These are phyloP conservation scores for Danaus plexippus DNA, from an alignment of 1,140 invertebrate species.

Conservation along the genomic window DNA sequence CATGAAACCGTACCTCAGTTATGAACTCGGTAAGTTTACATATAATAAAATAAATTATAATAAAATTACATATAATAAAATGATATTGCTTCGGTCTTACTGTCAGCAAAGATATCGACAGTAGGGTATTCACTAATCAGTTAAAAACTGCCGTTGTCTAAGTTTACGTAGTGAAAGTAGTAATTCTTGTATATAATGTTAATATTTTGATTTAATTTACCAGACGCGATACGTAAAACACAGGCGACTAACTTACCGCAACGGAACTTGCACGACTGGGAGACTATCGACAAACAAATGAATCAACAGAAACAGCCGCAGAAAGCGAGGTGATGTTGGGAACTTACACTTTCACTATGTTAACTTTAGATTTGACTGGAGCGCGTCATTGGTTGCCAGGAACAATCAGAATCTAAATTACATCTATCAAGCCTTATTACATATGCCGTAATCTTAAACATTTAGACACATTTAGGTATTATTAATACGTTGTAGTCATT, in stretches of 20 bases:
- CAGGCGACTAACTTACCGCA: constrained; percentile 60
- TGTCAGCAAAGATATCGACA: too few species aligned
- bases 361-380: too few species aligned
- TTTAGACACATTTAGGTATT: too few species aligned
- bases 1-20: constrained; percentile 77
- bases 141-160: too few species aligned
- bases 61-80: too few species aligned
- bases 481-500: too few species aligned
- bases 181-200: background rate
- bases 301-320: constrained; percentile 26
- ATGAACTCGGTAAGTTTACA: constrained; percentile 73
- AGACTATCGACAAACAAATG: constrained; percentile 54
- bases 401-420: background rate
- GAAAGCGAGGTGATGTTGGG: constrained; percentile 32
- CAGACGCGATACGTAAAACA: constrained; percentile 72
- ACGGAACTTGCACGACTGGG: constrained; percentile 63
- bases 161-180: too few species aligned
- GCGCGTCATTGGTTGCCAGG: background rate
- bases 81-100: too few species aligned
- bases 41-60: too few species aligned
- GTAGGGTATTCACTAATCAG: too few species aligned
- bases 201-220: constrained; percentile 2
- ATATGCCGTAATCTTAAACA: too few species aligned
- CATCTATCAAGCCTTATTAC: background rate
- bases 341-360: background rate